These are phyloP conservation scores for Ectropis grisescens DNA, from an alignment of 1,140 invertebrate genomes.

Conservation along the genomic window DNA sequence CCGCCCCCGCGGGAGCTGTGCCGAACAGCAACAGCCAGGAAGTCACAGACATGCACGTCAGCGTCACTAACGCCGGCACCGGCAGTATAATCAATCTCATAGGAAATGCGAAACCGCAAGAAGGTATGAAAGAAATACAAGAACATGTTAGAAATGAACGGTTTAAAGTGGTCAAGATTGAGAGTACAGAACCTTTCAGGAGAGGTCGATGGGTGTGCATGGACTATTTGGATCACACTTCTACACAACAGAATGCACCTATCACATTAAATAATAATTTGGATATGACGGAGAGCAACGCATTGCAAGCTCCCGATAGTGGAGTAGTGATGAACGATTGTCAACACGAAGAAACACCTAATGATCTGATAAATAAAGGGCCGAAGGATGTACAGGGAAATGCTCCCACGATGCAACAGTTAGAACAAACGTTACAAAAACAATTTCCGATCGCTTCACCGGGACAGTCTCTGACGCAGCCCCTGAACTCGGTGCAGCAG, in stretches of 20 bases:
- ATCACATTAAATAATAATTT: constrained; percentile 63
- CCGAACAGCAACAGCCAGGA: constrained; percentile 66
- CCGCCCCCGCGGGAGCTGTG: constrained; percentile 58
- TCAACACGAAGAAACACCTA: constrained; percentile 61
- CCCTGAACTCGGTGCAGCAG: constrained; percentile 62
- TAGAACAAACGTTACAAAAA: constrained; percentile 59
- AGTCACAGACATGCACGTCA: constrained; percentile 73
- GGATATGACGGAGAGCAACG: constrained; percentile 48
- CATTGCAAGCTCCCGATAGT: constrained; percentile 57
- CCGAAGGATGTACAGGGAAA: constrained; percentile 58
- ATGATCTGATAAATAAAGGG: constrained; percentile 54
- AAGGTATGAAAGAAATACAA: constrained; percentile 80
- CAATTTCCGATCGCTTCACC: constrained; percentile 67
- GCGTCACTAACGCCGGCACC: constrained; percentile 73
- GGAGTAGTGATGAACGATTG: constrained; percentile 65
- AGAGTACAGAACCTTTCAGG: constrained; percentile 94
- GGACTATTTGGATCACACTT: constrained; percentile 93
- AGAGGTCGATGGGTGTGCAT: constrained; percentile 95
- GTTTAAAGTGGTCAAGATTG: constrained; percentile 97
- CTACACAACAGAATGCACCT: constrained; percentile 69
- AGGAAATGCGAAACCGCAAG: constrained; percentile 71
- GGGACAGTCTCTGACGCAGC: constrained; percentile 63
- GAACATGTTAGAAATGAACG: constrained; percentile 84
- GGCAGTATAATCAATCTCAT: constrained; percentile 76
- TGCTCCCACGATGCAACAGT: constrained; percentile 51